Percentiles rank a stretch among this genome's conserved stretches.
These are phyloP conservation scores for Polia nebulosa DNA, from an alignment of 2,888 invertebrate genomes.

Conservation along the genomic window DNA sequence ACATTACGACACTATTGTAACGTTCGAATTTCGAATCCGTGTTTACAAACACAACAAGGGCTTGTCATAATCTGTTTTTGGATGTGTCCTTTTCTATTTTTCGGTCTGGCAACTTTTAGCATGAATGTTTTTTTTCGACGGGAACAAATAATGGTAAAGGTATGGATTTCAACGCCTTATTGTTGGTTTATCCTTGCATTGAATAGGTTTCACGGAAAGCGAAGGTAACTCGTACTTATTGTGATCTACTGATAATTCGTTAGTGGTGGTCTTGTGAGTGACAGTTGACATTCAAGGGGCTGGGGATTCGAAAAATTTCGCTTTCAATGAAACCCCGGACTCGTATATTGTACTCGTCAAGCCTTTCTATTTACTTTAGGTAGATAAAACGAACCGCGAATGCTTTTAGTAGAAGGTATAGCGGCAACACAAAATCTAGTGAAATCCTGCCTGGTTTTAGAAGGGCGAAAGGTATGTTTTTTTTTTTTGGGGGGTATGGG, in stretches of 20 bases:
- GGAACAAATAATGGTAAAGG: conserved; percentile 74
- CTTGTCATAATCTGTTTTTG: conserved; percentile 90
- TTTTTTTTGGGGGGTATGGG: too few relatives aligned
- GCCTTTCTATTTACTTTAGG: conserved; percentile 50
- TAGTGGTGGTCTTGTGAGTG: conserved; percentile 84
- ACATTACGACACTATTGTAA: conserved; percentile 86
- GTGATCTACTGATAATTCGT: conserved; percentile 80
- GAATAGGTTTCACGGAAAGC: conserved; percentile 86
- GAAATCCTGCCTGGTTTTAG: neutral
- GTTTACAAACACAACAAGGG: conserved; percentile 91
- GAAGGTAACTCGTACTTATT: conserved; percentile 81
- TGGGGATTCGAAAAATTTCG: conserved; percentile 77
- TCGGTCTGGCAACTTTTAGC: conserved; percentile 86
- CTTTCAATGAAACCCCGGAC: conserved; percentile 75
- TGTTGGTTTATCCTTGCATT: conserved; percentile 85
- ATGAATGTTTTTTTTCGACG: conserved; percentile 79
- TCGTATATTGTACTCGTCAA: conserved; percentile 58
- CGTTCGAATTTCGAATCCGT: conserved; percentile 75
- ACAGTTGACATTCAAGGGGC: conserved; percentile 82
- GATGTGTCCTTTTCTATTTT: conserved; percentile 86
- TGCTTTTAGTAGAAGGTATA: conserved; percentile 1
- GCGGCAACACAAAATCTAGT: neutral
- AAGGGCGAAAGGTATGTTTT: too few relatives aligned
- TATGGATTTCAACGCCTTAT: conserved; percentile 90
- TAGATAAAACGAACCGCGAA: conserved; percentile 62